These are phyloP conservation scores for Stenopsyche tienmushanensis DNA, from an alignment of 1,140 invertebrate genomes.

Conservation along the genomic window DNA sequence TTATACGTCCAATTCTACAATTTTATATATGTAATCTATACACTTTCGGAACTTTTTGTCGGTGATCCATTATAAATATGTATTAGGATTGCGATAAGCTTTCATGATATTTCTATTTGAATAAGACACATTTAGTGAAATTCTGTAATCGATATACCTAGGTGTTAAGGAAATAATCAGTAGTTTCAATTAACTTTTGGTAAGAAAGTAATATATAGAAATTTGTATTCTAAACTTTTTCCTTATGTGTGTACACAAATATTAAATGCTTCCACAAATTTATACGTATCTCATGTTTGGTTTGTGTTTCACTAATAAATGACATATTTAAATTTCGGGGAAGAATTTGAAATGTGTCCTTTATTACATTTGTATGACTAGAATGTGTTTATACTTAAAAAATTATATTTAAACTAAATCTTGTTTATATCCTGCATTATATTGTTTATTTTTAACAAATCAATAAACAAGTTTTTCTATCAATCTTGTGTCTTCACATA, in stretches of 20 bases:
- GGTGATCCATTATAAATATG: conserved; percentile 34
- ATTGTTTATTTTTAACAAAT: too few relatives aligned
- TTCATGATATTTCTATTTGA: conserved; percentile 19
- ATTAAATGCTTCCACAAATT: conserved; percentile 41
- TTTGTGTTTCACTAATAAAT: conserved; percentile 26
- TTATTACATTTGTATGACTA: conserved; percentile 12
- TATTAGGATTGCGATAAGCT: conserved; percentile 38
- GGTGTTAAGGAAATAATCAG: conserved; percentile 29
- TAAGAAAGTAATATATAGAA: conserved; percentile 25
- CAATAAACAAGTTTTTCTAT: too few relatives aligned
- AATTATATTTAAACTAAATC: too few relatives aligned
- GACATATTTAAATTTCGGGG: conserved; percentile 42
- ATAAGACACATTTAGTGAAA: conserved; percentile 39
- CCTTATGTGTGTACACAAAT: conserved; percentile 36
- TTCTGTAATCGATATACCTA: conserved; percentile 34
- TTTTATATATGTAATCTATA: conserved; percentile 39
- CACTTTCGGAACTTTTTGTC: conserved; percentile 37
- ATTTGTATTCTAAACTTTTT: conserved; percentile 36
- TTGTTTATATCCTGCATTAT: too few relatives aligned
- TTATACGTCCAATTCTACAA: conserved; percentile 43
- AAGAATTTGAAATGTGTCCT: conserved; percentile 40
- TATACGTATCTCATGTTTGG: conserved; percentile 13
- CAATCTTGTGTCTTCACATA: too few relatives aligned
- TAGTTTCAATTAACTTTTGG: conserved; percentile 37
- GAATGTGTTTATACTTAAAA: conserved; percentile 8